These are phyloP conservation scores for Hemibagrus wyckioides DNA, from an alignment of 2,113 vertebrate species.

Conservation along the genomic window DNA sequence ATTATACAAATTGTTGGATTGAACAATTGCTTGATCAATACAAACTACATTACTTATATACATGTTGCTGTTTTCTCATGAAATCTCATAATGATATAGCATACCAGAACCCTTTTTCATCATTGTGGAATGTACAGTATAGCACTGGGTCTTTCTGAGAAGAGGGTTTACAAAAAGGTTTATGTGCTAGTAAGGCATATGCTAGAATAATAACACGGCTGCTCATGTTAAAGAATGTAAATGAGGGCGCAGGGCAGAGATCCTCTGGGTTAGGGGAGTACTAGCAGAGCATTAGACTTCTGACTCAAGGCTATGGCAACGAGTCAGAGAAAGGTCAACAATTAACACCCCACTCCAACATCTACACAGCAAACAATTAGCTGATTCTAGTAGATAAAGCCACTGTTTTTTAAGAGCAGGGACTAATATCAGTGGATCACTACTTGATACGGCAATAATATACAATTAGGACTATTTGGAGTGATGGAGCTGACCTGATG, in stretches of 20 bases:
- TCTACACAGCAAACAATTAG: conserved; percentile 17
- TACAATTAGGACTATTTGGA: background rate
- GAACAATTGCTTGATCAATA: background rate
- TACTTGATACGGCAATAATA: background rate
- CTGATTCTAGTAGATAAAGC: conserved; percentile 23
- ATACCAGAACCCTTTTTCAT: background rate
- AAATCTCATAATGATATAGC: background rate
- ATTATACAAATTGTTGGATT: background rate
- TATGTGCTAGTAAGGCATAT: background rate
- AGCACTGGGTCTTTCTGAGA: background rate
- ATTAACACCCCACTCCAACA: conserved; percentile 54
- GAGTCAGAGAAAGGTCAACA: conserved; percentile 67
- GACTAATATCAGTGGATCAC: background rate
- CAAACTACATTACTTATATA: background rate
- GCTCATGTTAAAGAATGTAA: conserved; percentile 26
- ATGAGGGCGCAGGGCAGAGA: conserved; percentile 28
- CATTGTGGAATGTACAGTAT: background rate
- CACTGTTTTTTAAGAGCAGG: background rate
- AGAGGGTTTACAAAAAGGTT: background rate
- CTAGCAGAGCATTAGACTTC: conserved; percentile 42
- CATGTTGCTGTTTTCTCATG: background rate
- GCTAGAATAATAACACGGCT: conserved; percentile 19
- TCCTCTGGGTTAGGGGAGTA: conserved; percentile 40
- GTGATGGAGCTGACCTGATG: background rate
- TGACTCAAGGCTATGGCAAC: conserved; percentile 57